These are phyloP conservation scores for Aurelia coerulea DNA, from an alignment of 30 jellyfish, hydroid and myxozoan genomes.

Conservation along the genomic window DNA sequence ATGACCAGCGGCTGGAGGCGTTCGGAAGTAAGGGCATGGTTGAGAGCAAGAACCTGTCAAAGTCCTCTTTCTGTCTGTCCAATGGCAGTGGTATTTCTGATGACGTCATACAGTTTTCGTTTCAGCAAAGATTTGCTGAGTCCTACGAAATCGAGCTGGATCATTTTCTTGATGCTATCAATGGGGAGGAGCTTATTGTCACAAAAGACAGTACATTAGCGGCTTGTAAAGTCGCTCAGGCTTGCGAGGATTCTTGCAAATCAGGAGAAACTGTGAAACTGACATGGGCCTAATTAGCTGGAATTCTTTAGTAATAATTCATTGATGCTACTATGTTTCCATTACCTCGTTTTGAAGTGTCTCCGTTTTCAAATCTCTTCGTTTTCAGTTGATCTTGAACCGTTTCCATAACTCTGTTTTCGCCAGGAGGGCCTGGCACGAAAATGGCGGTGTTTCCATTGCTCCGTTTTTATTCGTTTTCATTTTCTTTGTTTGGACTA, in stretches of 20 bases:
- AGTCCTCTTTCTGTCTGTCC: slow-evolving; percentile 64
- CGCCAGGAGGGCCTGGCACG: no score
- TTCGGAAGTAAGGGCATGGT: slow-evolving; percentile 93
- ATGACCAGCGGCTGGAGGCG: slow-evolving; percentile 96
- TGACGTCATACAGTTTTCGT: slow-evolving; percentile 68
- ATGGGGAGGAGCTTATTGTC: slow-evolving; percentile 51
- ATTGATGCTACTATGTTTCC: no score
- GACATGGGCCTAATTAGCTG: slow-evolving; percentile 4
- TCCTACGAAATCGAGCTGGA: slow-evolving; percentile 79
- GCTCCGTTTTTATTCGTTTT: no score
- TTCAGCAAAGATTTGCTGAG: slow-evolving; percentile 78
- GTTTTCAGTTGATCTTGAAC: no score
- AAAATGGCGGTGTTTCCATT: no score
- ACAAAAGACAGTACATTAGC: slow-evolving; percentile 57
- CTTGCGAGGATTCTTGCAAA: slow-evolving; percentile 91
- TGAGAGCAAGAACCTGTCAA: slow-evolving; percentile 72
- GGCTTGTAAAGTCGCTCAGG: slow-evolving; percentile 84
- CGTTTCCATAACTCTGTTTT: no score
- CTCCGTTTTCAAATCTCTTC: no score
- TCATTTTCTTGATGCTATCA: slow-evolving; percentile 84
- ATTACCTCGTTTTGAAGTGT: no score
- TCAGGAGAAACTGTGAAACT: slow-evolving; percentile 72
- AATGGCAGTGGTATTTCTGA: slow-evolving; percentile 60
- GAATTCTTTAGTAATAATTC: no score
- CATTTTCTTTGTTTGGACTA: no score